phyloP scores from a whole-genome alignment of 2,797 vertebrate genomes.

The Enteromius viviparus region DNA sequence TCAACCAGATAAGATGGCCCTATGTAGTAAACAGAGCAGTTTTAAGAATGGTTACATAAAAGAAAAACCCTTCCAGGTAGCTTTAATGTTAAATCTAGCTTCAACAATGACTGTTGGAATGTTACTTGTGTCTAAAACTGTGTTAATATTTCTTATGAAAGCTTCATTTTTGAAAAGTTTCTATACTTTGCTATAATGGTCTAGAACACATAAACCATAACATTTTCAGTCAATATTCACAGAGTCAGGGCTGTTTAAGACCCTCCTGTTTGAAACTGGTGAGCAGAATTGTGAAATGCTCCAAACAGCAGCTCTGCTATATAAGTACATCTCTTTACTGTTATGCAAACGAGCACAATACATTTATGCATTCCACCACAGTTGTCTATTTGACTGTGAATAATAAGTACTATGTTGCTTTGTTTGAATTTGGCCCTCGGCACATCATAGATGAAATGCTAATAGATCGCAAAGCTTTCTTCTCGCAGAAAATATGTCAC shows the following conservation, averaged over 20 bases:
- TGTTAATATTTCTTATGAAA: background rate
- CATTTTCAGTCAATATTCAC: background rate
- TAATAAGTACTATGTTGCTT: slow-evolving; percentile 42
- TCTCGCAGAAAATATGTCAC: slow-evolving; percentile 16
- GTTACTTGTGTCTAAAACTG: background rate
- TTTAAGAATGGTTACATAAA: background rate
- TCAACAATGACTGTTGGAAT: background rate
- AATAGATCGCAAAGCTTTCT: slow-evolving; percentile 35
- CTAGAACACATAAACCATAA: background rate
- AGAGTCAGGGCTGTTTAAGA: background rate
- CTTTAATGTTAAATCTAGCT: background rate
- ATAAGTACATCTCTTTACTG: slow-evolving; percentile 54
- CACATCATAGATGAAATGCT: slow-evolving; percentile 36
- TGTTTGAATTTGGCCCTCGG: slow-evolving; percentile 47
- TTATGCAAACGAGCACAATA: slow-evolving; percentile 40
- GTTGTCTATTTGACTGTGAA: slow-evolving; percentile 25
- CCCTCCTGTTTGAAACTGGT: background rate
- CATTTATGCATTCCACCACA: slow-evolving; percentile 38
- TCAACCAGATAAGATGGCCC: background rate
- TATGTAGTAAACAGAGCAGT: background rate
- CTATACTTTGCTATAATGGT: background rate
- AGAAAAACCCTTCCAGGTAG: background rate
- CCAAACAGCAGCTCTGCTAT: background rate
- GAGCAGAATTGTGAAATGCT: background rate
- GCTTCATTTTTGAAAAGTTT: background rate